Conservation (phyloP, 2,113 vertebrate genomes). For the Alligator mississippiensis region DNA sequence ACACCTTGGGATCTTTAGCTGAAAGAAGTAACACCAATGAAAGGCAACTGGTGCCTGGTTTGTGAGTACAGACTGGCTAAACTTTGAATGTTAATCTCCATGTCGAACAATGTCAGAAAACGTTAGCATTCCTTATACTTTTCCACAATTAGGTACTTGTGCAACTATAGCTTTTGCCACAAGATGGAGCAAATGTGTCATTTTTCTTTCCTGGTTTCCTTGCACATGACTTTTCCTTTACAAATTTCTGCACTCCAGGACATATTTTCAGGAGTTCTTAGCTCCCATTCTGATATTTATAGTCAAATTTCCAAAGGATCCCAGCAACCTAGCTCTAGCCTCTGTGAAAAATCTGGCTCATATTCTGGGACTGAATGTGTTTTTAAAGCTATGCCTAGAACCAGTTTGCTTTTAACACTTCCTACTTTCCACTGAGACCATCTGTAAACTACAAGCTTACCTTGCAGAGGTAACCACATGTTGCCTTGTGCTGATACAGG, state of each 20-base stretch:
- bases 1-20: not conserved
- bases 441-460: no score
- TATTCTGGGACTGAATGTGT: not conserved
- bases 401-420: not conserved
- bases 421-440: not conserved
- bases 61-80: no score
- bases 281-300: rapidly evolving
- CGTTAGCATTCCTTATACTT: not conserved
- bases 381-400: not conserved
- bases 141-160: not conserved
- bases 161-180: slow-evolving; percentile 14
- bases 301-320: rapidly evolving
- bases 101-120: not conserved
- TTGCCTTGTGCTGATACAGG: no score
- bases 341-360: no score
- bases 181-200: slow-evolving; percentile 68
- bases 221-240: not conserved
- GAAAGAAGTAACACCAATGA: not conserved
- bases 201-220: not conserved
- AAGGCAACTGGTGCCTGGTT: not conserved
- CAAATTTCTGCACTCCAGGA: rapidly evolving
- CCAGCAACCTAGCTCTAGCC: not conserved
- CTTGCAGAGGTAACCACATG: no score
- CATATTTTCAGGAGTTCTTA: rapidly evolving
- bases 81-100: not conserved